Base-by-base conservation (phyloP, 2,797 vertebrate species). In the Microctenopoma stevenorrisi region DNA sequence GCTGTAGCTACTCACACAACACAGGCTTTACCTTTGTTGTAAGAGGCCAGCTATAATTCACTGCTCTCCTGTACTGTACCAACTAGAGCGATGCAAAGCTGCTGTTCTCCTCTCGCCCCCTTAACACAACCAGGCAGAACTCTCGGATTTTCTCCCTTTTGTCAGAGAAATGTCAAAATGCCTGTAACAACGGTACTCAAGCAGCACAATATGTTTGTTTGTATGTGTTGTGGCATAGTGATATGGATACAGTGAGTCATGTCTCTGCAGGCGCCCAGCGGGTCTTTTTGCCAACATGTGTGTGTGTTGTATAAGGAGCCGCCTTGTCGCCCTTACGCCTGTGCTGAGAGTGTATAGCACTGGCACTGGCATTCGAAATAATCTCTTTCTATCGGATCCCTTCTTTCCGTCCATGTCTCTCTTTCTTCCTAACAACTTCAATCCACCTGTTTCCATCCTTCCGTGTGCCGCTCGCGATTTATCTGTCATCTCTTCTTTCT, bases 181-280 rank as follows among this genome's bases (percentile, higher is more conserved):
- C 73, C 78, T 79, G 68, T 73, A 88, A 82, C 44, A 11, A 62
- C 46, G 5, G 52, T 60, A 72, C 79, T 86, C 79, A 66, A 77
- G 85, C 81, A 72, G 79, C 80, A 81, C 84, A 86, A 79, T 84
- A 80, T 86, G 84, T 87, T 83, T 88, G 84, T 88, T 88, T 88
- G 81, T 79, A 59, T 84, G 80, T 88, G 82, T 87, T 84, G 83
- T 70, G 82, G 76, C 64, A 13, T 64, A 54, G 82, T 77, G 85
- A 85, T 88, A 88, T 83, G 78, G 84, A 86, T 86, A 79, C 80
- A 74, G 30, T 90, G 89, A 91, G 79, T 92, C 87, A 88, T 70
- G 67, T 85, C 81, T 84, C 89, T 79, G 81, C 84, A 82, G 86
- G 86, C 59, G 3, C 74, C 62, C 87, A 79, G 81, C 84, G 76